phyloP scores from a whole-genome alignment of 2,797 vertebrate species.

The Danionella dracula region DNA sequence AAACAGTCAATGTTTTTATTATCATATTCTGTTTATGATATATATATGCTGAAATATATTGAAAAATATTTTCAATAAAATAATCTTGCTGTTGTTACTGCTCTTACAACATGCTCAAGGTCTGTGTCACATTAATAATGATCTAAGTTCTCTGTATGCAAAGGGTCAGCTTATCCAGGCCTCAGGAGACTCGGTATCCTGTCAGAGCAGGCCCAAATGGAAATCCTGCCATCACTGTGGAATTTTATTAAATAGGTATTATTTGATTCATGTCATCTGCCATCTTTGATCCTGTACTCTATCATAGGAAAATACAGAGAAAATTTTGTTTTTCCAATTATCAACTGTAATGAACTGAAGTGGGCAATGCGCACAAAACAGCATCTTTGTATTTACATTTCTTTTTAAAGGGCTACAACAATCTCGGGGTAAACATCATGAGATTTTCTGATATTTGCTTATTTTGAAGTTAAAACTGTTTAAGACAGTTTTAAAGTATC shows the following conservation, averaged over 20 bases:
- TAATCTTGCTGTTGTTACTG: conserved; percentile 26
- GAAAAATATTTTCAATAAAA: conserved; percentile 3
- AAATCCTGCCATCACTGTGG: conserved; percentile 53
- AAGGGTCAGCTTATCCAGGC: conserved; percentile 23
- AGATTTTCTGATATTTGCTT: no score
- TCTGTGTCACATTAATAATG: conserved; percentile 27
- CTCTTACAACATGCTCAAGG: conserved; percentile 10
- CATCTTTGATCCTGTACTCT: conserved; percentile 36
- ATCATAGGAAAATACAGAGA: conserved; percentile 31
- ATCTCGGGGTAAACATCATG: no score
- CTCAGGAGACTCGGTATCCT: conserved; percentile 22
- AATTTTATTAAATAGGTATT: conserved; percentile 53
- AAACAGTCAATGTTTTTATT: no score
- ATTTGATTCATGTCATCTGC: conserved; percentile 49
- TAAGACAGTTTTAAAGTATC: no score
- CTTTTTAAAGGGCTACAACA: no score
- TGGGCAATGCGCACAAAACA: conserved; percentile 22
- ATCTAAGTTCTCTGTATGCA: conserved; percentile 26
- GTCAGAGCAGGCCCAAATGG: conserved; percentile 46
- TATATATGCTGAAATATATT: no score
- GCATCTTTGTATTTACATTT: conserved; percentile 1
- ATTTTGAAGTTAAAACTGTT: no score
- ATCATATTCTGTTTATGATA: no score
- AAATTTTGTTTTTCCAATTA: conserved; percentile 31
- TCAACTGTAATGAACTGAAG: conserved; percentile 22